These are phyloP conservation scores for Chaetodon auriga DNA, from an alignment of 2,113 vertebrate species.

Conservation along the genomic window DNA sequence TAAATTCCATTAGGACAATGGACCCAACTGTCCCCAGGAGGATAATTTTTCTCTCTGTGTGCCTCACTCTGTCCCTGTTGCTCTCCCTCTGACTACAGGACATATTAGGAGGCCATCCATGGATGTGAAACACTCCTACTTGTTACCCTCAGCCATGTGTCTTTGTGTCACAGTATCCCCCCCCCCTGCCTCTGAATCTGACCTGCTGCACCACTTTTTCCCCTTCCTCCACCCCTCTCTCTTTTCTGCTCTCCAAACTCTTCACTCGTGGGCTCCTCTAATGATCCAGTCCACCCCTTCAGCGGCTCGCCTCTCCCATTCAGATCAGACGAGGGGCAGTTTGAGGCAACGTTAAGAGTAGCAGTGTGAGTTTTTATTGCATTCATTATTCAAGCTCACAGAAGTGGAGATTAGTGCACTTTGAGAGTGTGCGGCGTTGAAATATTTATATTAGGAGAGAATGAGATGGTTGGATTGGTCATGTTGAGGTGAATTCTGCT, in stretches of 20 bases:
- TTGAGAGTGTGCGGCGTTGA: constrained; percentile 52
- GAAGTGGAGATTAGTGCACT: constrained; percentile 70
- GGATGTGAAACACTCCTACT: constrained; percentile 11
- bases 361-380: constrained; percentile 70
- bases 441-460: constrained; percentile 72
- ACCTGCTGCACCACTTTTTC: background rate
- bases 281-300: constrained; percentile 35
- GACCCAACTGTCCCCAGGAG: constrained; percentile 34
- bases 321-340: constrained; percentile 48
- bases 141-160: constrained; percentile 1
- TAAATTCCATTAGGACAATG: constrained; percentile 50
- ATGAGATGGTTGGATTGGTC: constrained; percentile 65
- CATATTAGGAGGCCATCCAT: background rate
- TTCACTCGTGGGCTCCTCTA: constrained; percentile 20
- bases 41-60: constrained; percentile 34
- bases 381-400: constrained; percentile 74
- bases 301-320: constrained; percentile 22
- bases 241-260: background rate
- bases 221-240: background rate
- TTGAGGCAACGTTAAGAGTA: constrained; percentile 51
- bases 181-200: background rate
- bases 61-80: constrained; percentile 27
- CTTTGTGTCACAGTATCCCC: background rate
- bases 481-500: constrained; percentile 32
- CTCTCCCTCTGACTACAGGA: constrained; percentile 16